Evolutionary conservation across 2,888 invertebrate genomes (phyloP).

Genomic region (Deroplatys truncata): DNA sequence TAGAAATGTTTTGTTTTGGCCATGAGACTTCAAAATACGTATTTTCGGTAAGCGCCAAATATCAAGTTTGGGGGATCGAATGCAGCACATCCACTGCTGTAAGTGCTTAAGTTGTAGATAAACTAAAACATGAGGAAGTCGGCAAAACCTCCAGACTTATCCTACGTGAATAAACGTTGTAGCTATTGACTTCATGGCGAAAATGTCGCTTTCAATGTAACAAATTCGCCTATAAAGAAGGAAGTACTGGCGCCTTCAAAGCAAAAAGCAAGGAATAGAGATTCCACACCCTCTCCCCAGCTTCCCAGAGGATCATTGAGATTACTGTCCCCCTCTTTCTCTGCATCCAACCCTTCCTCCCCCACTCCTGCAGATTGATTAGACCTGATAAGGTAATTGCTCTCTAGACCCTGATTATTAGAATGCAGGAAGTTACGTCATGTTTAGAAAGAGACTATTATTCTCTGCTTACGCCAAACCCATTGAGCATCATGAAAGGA

Average conservation of each 20-base stretch:
- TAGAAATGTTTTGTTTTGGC: too few relatives aligned
- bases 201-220: background rate
- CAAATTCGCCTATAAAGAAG: background rate
- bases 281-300: background rate
- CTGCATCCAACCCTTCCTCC: background rate
- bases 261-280: background rate
- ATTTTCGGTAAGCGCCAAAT: too few relatives aligned
- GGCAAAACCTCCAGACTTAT: too few relatives aligned
- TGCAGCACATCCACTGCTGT: too few relatives aligned
- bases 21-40: too few relatives aligned
- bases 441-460: background rate
- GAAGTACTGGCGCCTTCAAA: background rate
- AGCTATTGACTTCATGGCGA: too few relatives aligned
- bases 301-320: constrained; percentile 6
- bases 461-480: background rate
- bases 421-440: constrained; percentile 24
- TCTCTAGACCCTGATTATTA: constrained; percentile 17
- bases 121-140: too few relatives aligned
- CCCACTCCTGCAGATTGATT: constrained; percentile 23
- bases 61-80: too few relatives aligned
- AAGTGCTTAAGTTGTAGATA: too few relatives aligned
- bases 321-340: background rate
- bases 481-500: background rate
- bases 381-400: constrained; percentile 29
- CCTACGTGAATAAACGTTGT: too few relatives aligned